Evolutionary conservation across 1,140 invertebrate species (phyloP).

Genomic region (Drosophila gunungcola): DNA sequence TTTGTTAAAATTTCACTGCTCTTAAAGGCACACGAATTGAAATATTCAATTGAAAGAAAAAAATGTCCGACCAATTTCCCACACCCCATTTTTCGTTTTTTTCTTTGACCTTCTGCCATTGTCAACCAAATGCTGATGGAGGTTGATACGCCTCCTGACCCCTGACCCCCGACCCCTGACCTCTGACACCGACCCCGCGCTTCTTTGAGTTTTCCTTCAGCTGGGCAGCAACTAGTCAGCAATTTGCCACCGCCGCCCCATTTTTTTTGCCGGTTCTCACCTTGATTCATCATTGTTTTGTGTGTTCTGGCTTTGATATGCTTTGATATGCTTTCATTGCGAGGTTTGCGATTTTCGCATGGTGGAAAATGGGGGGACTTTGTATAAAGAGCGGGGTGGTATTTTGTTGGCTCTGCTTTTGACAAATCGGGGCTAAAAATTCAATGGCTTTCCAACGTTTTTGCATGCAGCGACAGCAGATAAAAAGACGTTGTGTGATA

Average conservation of each 20-base stretch:
- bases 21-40: slow-evolving; percentile 18
- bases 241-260: slow-evolving; percentile 4
- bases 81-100: background rate
- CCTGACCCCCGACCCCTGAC: background rate
- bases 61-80: slow-evolving; percentile 20
- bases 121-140: slow-evolving; percentile 45
- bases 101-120: slow-evolving; percentile 44
- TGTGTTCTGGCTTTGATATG: slow-evolving; percentile 55
- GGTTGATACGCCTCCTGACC: slow-evolving; percentile 10
- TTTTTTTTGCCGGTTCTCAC: slow-evolving; percentile 33
- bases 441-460: slow-evolving; percentile 35
- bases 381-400: background rate
- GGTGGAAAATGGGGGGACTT: slow-evolving; percentile 8
- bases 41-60: slow-evolving; percentile 16
- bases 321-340: slow-evolving; percentile 52
- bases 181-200: background rate
- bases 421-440: slow-evolving; percentile 68
- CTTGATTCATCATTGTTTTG: slow-evolving; percentile 51
- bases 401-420: slow-evolving; percentile 40
- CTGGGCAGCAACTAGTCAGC: slow-evolving; percentile 40
- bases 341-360: slow-evolving; percentile 45
- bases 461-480: slow-evolving; percentile 26
- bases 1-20: background rate
- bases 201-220: slow-evolving; percentile 19
- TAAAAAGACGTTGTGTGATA: slow-evolving; percentile 1